Base-by-base conservation (phyloP, 2,797 vertebrate species). In the Sebastes iracundus region DNA sequence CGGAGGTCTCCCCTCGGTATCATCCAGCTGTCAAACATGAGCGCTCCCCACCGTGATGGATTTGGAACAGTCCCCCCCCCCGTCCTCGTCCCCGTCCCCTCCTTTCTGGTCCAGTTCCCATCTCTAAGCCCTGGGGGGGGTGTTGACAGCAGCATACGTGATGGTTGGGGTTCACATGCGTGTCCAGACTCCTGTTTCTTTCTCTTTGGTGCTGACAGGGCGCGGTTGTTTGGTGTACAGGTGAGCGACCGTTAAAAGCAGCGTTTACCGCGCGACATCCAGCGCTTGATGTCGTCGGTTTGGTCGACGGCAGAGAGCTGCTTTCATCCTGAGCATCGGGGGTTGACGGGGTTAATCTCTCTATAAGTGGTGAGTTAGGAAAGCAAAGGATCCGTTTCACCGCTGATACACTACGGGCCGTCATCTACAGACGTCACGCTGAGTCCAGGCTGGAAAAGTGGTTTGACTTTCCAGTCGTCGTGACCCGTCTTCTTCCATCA, bases 51-150 rank as follows among this genome's bases (percentile, higher is more conserved):
- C 81, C 2, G 73, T 62, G 85, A 82, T 42, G 64, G 33, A 79
- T 84, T 58, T 62, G 79, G 83, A 85, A 76, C 85, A 63, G 67
- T 69, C 56, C 56, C 71, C 72, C 72, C 8, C 33, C 32, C 33
- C 7, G 30, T 32, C 30, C 33, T 0, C 33, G 33, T 32, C 32
- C 32, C 7, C 28, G 32, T 33, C 81, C 16, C 1, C 14, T 13
- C 77, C 84, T 88, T 92, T 91, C 88, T 91, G 86, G 90, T 93
- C 87, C 91, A 92, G 84, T 86, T 93, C 88, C 82, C 90, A 88
- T 90, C 83, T 58, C 78, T 80, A 66, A 86, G 86, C 87, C 90
- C 84, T 71, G 13, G 38, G 38, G 32, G 35, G 64, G 80, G 88
- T 91, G 91, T 85, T 90, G 92, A 94, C 90, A 92, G 80, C 84